Conservation (phyloP, 2,888 invertebrate genomes). For the Drosophila recens region DNA sequence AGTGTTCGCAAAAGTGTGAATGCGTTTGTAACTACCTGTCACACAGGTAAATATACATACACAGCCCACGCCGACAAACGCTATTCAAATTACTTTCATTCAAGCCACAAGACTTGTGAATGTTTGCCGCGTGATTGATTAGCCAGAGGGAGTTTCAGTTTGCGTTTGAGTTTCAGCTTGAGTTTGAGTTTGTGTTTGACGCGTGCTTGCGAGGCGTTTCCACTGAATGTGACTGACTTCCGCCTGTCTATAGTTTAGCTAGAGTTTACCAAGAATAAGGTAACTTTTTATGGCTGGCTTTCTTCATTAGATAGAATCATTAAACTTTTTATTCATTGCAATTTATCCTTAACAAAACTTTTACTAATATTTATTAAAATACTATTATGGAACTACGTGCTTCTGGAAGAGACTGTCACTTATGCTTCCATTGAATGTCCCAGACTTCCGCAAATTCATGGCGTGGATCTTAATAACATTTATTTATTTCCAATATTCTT, state of each 20-base stretch:
- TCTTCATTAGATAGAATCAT: background rate
- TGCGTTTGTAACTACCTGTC: constrained; percentile 57
- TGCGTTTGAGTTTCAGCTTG: constrained; percentile 14
- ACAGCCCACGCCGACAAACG: constrained; percentile 54
- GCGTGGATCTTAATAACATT: no score
- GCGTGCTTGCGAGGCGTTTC: constrained; percentile 31
- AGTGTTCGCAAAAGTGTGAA: constrained; percentile 57
- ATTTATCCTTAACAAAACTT: background rate
- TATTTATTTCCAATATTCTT: no score
- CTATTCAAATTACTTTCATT: constrained; percentile 74
- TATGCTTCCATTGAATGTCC: constrained; percentile 16
- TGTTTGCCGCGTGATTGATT: constrained; percentile 67
- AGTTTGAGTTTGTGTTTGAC: constrained; percentile 23
- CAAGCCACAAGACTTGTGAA: constrained; percentile 59
- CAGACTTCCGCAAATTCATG: constrained; percentile 47
- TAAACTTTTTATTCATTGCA: no score
- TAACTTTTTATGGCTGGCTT: background rate
- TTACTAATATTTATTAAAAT: background rate
- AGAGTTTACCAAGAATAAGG: constrained; percentile 1
- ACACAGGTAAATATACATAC: constrained; percentile 47
- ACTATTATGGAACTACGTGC: background rate
- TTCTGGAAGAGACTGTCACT: no score
- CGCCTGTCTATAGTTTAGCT: constrained; percentile 41
- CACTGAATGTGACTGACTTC: constrained; percentile 42
- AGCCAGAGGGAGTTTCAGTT: constrained; percentile 37